Conservation (phyloP, 2,797 vertebrate species). For the Squalus acanthias region DNA sequence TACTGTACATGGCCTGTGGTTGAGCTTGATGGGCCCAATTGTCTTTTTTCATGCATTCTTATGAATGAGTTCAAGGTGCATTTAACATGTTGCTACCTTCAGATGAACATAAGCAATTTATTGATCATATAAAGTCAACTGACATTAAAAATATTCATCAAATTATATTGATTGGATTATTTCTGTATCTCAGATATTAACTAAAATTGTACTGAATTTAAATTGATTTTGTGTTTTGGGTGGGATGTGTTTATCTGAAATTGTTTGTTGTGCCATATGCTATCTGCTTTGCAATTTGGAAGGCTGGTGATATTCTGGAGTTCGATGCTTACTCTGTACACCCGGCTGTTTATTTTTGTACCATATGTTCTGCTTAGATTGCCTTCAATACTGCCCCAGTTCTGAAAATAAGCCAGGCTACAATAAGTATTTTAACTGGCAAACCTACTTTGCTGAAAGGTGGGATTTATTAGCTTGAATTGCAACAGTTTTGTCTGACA, state of each 20-base stretch:
- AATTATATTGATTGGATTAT: not conserved
- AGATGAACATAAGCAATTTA: not conserved
- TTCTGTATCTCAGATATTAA: not conserved
- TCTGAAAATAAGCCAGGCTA: not conserved
- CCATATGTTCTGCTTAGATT: not conserved
- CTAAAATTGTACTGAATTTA: not conserved
- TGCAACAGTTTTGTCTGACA: conserved; percentile 22
- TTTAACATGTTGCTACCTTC: not conserved
- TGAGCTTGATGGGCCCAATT: not conserved
- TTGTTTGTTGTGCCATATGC: not conserved
- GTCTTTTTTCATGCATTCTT: not conserved
- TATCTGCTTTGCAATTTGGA: not conserved
- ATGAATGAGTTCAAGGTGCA: not conserved
- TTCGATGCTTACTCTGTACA: not conserved
- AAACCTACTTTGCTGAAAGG: not conserved
- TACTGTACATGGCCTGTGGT: not conserved
- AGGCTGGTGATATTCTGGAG: not conserved
- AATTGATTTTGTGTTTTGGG: not conserved
- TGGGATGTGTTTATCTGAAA: not conserved
- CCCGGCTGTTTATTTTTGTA: not conserved
- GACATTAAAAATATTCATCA: not conserved
- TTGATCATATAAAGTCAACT: not conserved
- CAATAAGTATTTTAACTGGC: not conserved
- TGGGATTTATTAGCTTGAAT: conserved; percentile 13
- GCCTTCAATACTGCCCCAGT: not conserved